Base-by-base conservation (phyloP, 1,140 invertebrate species). In the Monochamus saltuarius region DNA sequence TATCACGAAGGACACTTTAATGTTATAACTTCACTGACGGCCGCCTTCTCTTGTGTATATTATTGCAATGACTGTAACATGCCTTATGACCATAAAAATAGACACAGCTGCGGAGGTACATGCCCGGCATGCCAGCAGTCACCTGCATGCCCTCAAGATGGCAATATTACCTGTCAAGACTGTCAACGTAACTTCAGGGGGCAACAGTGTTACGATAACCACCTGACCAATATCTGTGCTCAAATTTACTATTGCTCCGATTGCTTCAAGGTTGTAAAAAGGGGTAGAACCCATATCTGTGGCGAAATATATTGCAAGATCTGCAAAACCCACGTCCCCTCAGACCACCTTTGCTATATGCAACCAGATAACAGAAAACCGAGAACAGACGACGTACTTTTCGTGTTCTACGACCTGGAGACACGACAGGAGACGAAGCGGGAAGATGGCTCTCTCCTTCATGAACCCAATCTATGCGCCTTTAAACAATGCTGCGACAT, bases 401-500 rank as follows among this genome's bases (percentile, higher is more conserved):
- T 60, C 37, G 47, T 64, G 7, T 60, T 64, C 55, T 64, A 55
- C 51, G 57, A 64, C 22, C 55, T 60, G n/a, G 59, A 64, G 22
- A 61, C 59, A 4, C 29, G 16, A 8, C 62, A 61, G 19, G 62
- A 64, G 10, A 64, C 43, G 22, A 16, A 11, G 38, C 11, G 56
- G 17, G 16, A 50, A 6, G 49, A 54, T 40, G 51, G 51, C 13
- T 16, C 11, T 10, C 50, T 39, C 34, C 11, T 42, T 6, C 61
- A 63, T 13, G 39, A 54, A 39, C 29, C 50, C 38, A 63, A 63
- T 62, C 17, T 62, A 11, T 64, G 52, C 43, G 45, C 53, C 1
- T 34, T 37, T 1, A 42, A 50, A 6, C 58, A 52, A 45, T 4
- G 36, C 35, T 64, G 62, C 53, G 36, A 37, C 17, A 4, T 7